Evolutionary conservation across 2,888 invertebrate genomes (phyloP).

Genomic region (Eupeodes luniger): DNA sequence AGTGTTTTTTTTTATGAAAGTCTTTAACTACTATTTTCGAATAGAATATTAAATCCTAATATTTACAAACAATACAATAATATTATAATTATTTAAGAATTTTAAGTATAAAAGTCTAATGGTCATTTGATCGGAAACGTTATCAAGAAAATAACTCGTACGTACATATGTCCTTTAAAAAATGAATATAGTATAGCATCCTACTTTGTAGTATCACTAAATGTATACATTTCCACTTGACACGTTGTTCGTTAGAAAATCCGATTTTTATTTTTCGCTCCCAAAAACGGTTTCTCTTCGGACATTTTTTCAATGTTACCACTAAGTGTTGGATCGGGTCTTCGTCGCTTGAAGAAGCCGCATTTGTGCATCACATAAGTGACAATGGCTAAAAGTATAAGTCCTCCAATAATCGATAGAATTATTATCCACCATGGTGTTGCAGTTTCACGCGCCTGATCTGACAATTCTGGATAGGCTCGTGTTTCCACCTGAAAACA

Average conservation of each 20-base stretch:
- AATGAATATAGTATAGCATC: background rate
- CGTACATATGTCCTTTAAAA: background rate
- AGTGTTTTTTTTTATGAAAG: slow-evolving; percentile 35
- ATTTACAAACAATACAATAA: slow-evolving; percentile 42
- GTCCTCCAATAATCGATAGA: slow-evolving; percentile 92
- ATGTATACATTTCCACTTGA: slow-evolving; percentile 26
- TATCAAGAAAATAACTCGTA: slow-evolving; percentile 14
- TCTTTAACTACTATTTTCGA: slow-evolving; percentile 35
- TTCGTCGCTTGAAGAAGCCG: slow-evolving; percentile 94
- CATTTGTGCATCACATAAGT: slow-evolving; percentile 93
- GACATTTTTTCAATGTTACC: slow-evolving; percentile 91
- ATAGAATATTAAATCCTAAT: slow-evolving; percentile 38
- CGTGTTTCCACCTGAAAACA: slow-evolving; percentile 90
- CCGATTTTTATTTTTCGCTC: slow-evolving; percentile 79
- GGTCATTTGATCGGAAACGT: slow-evolving; percentile 60
- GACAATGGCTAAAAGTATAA: slow-evolving; percentile 92
- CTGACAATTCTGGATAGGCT: slow-evolving; percentile 92
- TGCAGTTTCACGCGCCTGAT: slow-evolving; percentile 89
- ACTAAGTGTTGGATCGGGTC: slow-evolving; percentile 92
- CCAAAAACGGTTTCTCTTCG: slow-evolving; percentile 88
- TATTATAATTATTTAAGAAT: slow-evolving; percentile 12
- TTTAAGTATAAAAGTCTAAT: slow-evolving; percentile 57
- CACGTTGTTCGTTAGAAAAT: slow-evolving; percentile 81
- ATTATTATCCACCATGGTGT: slow-evolving; percentile 95
- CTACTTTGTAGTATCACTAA: slow-evolving; percentile 31